These are phyloP conservation scores for Gadus chalcogrammus DNA, from an alignment of 2,113 vertebrate genomes.

Conservation along the genomic window DNA sequence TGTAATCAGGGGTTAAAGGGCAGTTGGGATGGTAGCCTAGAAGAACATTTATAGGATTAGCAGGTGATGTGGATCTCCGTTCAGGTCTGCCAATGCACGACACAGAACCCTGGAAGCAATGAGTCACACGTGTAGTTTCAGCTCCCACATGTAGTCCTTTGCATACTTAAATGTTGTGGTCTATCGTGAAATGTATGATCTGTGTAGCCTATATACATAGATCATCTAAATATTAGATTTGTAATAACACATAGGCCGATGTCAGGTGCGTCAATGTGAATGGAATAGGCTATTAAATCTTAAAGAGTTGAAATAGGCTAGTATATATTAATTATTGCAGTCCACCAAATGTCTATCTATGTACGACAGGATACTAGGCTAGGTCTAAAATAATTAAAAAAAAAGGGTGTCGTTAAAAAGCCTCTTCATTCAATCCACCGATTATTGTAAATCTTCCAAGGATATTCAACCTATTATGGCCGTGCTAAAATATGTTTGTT, in stretches of 20 bases:
- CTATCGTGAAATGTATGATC: no score
- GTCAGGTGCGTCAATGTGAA: no score
- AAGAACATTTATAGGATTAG: background rate
- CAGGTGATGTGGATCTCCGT: background rate
- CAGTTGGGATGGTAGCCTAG: background rate
- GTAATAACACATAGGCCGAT: no score
- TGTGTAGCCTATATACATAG: no score
- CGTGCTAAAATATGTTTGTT: conserved; percentile 28
- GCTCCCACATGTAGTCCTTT: background rate
- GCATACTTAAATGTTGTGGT: background rate
- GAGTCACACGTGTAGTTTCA: background rate
- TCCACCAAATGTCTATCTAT: background rate
- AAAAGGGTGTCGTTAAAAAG: conserved; percentile 21
- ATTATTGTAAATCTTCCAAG: conserved; percentile 32
- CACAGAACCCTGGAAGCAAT: background rate
- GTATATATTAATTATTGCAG: no score
- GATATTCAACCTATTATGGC: conserved; percentile 25
- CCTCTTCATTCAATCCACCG: conserved; percentile 33
- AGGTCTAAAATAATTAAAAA: conserved; percentile 10
- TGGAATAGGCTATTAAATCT: no score
- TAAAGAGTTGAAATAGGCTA: no score
- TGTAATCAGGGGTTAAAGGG: no score
- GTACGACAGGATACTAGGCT: background rate
- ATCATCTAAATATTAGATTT: no score
- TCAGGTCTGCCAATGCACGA: background rate